Conservation (phyloP, 2,113 vertebrate genomes). For the Catagonus wagneri region DNA sequence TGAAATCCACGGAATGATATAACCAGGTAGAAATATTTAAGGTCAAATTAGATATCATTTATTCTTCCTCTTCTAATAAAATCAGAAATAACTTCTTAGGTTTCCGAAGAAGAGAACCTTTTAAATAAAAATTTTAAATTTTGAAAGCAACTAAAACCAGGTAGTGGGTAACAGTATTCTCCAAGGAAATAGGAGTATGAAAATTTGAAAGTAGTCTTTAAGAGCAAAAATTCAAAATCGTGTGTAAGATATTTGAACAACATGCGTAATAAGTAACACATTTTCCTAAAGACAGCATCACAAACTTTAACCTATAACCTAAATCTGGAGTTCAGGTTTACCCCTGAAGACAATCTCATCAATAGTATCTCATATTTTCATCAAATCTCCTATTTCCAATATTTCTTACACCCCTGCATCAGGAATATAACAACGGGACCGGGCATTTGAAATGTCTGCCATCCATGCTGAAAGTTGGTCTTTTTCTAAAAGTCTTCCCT, state of each 20-base stretch:
- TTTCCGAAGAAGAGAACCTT: slow-evolving; percentile 10
- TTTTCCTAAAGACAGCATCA: slow-evolving; percentile 31
- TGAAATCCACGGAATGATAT: neutral
- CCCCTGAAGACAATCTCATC: neutral
- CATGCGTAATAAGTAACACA: neutral
- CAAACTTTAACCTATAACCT: neutral
- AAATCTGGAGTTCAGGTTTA: neutral
- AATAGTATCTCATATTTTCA: neutral
- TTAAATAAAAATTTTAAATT: neutral
- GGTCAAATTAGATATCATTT: neutral
- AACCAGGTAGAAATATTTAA: neutral
- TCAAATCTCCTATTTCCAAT: neutral
- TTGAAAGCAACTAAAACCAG: neutral
- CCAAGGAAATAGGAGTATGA: neutral
- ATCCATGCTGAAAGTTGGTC: neutral
- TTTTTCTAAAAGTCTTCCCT: slow-evolving; percentile 39
- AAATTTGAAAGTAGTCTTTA: neutral
- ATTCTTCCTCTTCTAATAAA: slow-evolving; percentile 11
- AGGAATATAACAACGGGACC: neutral
- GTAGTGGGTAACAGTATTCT: neutral
- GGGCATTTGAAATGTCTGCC: neutral
- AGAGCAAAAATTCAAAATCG: slow-evolving; percentile 6
- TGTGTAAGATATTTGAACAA: neutral
- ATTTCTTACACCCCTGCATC: neutral
- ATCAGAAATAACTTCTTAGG: slow-evolving; percentile 24